Evolutionary conservation across 2,888 invertebrate species (phyloP).

Genomic region (Patella caerulea): DNA sequence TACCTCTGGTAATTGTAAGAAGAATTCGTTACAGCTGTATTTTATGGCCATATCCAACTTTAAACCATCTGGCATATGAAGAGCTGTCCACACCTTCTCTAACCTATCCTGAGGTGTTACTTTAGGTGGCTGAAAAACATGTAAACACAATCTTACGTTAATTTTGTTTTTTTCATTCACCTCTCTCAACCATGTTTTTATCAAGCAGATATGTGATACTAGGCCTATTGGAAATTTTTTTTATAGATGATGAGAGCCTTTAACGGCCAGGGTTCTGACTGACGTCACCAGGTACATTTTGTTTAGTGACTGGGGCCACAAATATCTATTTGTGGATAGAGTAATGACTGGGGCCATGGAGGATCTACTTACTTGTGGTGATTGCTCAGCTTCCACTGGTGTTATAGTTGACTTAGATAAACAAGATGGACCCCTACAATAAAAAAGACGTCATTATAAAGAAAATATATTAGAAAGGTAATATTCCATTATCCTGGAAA

Average conservation of each 20-base stretch:
- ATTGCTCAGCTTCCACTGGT: conserved; percentile 8
- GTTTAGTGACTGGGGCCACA: no score
- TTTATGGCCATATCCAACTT: conserved; percentile 71
- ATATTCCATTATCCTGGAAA: no score
- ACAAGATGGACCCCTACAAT: conserved; percentile 24
- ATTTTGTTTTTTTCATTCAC: not conserved
- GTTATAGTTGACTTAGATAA: conserved; percentile 29
- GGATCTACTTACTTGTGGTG: not conserved
- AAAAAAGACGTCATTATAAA: not conserved
- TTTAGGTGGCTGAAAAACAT: not conserved
- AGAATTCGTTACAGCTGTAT: conserved; percentile 67
- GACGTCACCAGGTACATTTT: no score
- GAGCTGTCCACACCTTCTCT: conserved; percentile 66
- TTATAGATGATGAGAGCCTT: not conserved
- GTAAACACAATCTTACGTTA: no score
- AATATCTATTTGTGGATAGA: no score
- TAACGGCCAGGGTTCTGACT: no score
- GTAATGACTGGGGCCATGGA: no score
- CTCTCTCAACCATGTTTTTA: not conserved
- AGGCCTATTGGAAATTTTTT: not conserved
- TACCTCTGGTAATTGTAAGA: conserved; percentile 59
- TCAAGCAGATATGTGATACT: not conserved
- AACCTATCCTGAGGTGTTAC: conserved; percentile 63
- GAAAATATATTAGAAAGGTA: no score
- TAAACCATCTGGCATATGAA: conserved; percentile 68